Evolutionary conservation across 2,113 vertebrate genomes (phyloP).

Genomic region (Gallinago jamesoni): DNA sequence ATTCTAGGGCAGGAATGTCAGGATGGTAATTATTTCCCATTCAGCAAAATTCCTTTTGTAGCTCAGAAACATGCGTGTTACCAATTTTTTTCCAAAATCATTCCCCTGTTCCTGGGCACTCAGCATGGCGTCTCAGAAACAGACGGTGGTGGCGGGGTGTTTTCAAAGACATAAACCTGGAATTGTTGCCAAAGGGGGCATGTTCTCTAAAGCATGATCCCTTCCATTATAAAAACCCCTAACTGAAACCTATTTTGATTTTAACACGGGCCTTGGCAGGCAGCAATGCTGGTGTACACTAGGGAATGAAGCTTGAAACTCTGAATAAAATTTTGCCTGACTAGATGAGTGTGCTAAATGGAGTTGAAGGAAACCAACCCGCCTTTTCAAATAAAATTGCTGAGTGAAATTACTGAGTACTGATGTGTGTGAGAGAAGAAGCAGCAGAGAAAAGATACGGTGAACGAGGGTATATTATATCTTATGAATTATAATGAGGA

Average conservation of each 20-base stretch:
- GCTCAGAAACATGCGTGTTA: not conserved
- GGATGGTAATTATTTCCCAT: not conserved
- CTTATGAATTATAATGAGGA: not conserved
- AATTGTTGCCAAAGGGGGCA: not conserved
- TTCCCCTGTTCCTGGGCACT: not conserved
- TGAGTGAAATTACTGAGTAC: not conserved
- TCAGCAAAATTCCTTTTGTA: not conserved
- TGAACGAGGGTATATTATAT: not conserved
- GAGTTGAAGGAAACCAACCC: conserved; percentile 5
- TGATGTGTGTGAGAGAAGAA: not conserved
- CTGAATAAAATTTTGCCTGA: conserved; percentile 9
- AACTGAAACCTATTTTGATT: not conserved
- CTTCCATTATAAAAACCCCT: not conserved
- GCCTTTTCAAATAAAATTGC: conserved; percentile 2
- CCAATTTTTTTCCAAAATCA: not conserved
- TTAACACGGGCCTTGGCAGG: not conserved
- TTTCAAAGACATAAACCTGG: not conserved
- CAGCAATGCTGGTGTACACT: not conserved
- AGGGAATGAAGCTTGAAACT: not conserved
- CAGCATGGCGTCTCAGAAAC: not conserved
- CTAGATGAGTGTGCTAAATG: not conserved
- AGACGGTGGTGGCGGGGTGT: not conserved
- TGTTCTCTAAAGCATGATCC: not conserved
- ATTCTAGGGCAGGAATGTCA: not conserved
- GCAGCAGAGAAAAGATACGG: not conserved